phyloP scores from a whole-genome alignment of 2,113 vertebrate genomes.

The Eclectus roratus region DNA sequence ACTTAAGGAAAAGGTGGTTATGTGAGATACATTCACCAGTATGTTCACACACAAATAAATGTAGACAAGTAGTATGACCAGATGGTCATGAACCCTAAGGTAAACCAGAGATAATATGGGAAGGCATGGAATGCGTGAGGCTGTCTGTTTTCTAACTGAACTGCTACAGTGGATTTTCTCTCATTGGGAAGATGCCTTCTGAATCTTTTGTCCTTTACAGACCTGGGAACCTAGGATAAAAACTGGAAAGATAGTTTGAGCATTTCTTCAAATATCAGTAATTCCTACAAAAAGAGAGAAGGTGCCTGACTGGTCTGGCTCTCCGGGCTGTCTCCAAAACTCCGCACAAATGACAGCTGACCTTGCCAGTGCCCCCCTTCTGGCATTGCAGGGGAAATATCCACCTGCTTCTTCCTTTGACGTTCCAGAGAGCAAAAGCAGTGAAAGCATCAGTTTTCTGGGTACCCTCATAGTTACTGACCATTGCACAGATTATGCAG shows the following conservation, averaged over 20 bases:
- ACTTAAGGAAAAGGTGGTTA: background rate
- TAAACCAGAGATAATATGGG: background rate
- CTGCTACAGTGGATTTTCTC: background rate
- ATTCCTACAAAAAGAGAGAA: background rate
- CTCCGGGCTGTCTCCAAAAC: background rate
- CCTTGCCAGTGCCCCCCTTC: background rate
- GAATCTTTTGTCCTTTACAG: background rate
- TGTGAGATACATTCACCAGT: background rate
- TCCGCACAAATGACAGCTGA: background rate
- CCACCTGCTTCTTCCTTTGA: background rate
- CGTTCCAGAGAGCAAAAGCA: background rate
- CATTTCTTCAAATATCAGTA: background rate
- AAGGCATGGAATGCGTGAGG: background rate
- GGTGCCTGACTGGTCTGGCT: background rate
- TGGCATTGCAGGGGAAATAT: background rate
- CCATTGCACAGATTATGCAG: background rate
- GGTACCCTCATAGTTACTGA: background rate
- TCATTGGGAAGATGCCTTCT: background rate
- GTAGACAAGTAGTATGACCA: background rate
- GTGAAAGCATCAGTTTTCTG: background rate
- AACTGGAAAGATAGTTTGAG: background rate
- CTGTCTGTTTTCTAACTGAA: background rate
- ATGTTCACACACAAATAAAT: background rate
- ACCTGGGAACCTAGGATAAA: background rate
- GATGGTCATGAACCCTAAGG: background rate